These are phyloP conservation scores for Beris chalybata DNA, from an alignment of 2,888 invertebrate species.

Conservation along the genomic window DNA sequence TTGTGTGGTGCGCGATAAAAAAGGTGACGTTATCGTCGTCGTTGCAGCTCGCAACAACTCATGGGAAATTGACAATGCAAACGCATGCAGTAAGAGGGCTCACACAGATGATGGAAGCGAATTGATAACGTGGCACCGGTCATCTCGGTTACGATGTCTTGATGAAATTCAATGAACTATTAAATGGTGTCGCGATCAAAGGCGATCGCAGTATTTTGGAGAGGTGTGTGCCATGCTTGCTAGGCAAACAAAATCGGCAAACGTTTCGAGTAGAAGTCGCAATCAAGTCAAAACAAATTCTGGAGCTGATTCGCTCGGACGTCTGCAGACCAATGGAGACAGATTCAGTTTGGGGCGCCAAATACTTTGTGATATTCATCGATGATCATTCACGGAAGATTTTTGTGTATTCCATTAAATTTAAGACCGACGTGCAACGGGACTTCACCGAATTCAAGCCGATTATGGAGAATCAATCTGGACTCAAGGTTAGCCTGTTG, in stretches of 20 bases:
- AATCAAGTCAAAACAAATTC: not conserved
- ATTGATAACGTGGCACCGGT: too few species aligned
- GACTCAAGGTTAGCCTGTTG: not conserved
- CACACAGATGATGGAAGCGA: too few species aligned
- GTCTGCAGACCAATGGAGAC: not conserved
- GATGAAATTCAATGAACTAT: not conserved
- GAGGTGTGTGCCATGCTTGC: not conserved
- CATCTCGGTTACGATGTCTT: not conserved
- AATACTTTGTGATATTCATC: conserved; percentile 1
- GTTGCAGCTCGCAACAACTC: too few species aligned
- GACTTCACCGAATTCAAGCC: too few species aligned
- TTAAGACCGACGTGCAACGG: too few species aligned
- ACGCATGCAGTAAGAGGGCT: too few species aligned
- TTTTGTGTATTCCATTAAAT: too few species aligned
- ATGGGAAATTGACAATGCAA: too few species aligned
- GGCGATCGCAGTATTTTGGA: conserved; percentile 3
- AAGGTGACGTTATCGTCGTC: too few species aligned
- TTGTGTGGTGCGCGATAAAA: too few species aligned
- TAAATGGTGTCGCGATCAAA: conserved; percentile 9
- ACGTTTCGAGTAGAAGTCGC: not conserved
- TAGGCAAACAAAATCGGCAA: not conserved
- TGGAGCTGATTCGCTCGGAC: not conserved
- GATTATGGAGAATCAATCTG: not conserved
- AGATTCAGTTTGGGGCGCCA: not conserved
- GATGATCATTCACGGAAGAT: conserved; percentile 2